Evolutionary conservation across 2,888 invertebrate species (phyloP).

Genomic region (Dioctria rufipes): DNA sequence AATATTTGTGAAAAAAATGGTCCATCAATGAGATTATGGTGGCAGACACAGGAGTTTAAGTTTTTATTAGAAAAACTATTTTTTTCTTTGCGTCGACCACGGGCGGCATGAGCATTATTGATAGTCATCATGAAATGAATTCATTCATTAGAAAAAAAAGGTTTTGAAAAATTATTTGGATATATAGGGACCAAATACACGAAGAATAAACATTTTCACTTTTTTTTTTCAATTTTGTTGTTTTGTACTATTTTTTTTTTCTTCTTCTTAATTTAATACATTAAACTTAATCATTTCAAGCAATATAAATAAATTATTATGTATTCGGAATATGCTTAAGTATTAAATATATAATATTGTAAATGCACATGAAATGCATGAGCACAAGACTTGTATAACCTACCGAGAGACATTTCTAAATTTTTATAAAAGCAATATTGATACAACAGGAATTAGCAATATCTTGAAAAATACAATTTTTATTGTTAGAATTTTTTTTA

Average conservation of each 20-base stretch:
- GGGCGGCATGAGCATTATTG: no score
- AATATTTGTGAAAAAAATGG: no score
- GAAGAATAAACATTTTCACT: background rate
- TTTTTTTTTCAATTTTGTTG: background rate
- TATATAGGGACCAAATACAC: background rate
- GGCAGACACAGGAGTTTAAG: no score
- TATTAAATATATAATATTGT: background rate
- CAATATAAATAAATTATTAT: conserved; percentile 15
- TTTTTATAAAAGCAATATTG: conserved; percentile 3
- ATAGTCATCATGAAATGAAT: no score
- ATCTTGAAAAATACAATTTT: conserved; percentile 6
- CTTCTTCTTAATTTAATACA: no score
- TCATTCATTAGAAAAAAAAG: no score
- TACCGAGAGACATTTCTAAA: background rate
- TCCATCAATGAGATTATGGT: no score
- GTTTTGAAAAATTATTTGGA: no score
- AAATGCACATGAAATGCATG: background rate
- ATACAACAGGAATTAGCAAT: conserved; percentile 3
- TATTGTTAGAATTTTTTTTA: background rate
- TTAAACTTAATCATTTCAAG: background rate
- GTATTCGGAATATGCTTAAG: no score
- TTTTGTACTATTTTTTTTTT: background rate
- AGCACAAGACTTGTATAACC: conserved; percentile 23
- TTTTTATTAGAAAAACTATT: no score
- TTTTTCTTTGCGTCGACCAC: no score